Conservation (phyloP, 2,797 vertebrate species). For the Poeciliopsis turneri region DNA sequence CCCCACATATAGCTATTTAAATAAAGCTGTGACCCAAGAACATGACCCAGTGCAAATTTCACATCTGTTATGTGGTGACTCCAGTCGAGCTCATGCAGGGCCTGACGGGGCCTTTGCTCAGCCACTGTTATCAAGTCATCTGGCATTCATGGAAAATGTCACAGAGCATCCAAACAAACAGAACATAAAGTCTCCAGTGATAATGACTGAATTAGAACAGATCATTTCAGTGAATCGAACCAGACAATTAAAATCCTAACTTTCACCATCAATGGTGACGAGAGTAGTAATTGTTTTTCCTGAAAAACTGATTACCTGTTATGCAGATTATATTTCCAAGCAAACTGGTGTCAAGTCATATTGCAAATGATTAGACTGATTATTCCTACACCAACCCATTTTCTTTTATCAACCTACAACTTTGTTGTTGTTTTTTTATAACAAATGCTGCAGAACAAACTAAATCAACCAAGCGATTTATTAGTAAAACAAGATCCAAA, state of each 20-base stretch:
- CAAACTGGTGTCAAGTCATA: constrained; percentile 41
- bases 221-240: neutral
- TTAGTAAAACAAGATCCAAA: constrained; percentile 26
- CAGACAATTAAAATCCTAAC: neutral
- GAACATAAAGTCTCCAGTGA: neutral
- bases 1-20: neutral
- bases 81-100: neutral
- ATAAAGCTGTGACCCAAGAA: neutral
- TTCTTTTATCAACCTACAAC: neutral
- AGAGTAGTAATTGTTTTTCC: constrained; percentile 4
- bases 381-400: constrained; percentile 38
- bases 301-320: constrained; percentile 29
- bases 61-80: neutral
- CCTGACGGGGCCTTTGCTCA: neutral
- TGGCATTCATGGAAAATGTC: neutral
- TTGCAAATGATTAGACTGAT: constrained; percentile 51
- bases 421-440: constrained; percentile 10
- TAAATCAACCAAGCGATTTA: constrained; percentile 24
- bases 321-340: constrained; percentile 32
- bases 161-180: neutral
- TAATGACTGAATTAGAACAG: neutral
- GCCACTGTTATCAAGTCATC: neutral
- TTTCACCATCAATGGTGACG: constrained; percentile 4
- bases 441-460: constrained; percentile 30
- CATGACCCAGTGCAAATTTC: neutral